Base-by-base conservation (phyloP, 2,113 vertebrate genomes). In the Maccullochella peelii region DNA sequence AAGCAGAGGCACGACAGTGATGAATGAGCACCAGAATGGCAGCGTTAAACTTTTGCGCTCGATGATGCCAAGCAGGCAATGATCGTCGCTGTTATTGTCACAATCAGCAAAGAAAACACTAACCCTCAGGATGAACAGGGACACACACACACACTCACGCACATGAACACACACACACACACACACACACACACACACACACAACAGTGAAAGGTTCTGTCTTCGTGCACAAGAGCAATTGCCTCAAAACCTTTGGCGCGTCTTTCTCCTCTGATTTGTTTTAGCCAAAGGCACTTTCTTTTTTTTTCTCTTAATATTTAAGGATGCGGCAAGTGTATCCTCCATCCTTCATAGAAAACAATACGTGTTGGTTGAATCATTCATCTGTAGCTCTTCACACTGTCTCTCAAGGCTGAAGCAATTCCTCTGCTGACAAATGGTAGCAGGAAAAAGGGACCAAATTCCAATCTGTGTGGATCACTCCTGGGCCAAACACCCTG, bases 381-480 rank as follows among this genome's bases (percentile, higher is more conserved):
- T 91, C 86, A 89, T 93, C 92, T 82, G 71, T 62, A 82, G 80
- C 88, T 89, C 87, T 89, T 89, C 84, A 67, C 73, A 76, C 61
- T 86, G 86, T 89, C 89, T 91, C 92, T 89, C 86, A 91, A 91
- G 91, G 91, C 89, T 89, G 74, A 73, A 79, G 77, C 86, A 63
- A 77, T 92, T 87, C 65, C 72, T 92, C 66, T 73, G 50, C 55
- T 85, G 90, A 92, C 83, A 89, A 91, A 92, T 75, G 40, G 74
- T 12, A 69, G 74, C 47, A 71, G 72, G 79, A 79, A 68, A 83
- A 80, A 33, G 50, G 73, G 67, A 20, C 78, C 80, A 69, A 83
- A 83, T 77, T 87, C 84, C 84, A 88, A 84, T 86, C 62, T 82
- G 70, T 38, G 77, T 6, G 63, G 77, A 40, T 88, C 61, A 80